Base-by-base conservation (phyloP, 2,113 vertebrate genomes). In the Thalassoma bifasciatum region DNA sequence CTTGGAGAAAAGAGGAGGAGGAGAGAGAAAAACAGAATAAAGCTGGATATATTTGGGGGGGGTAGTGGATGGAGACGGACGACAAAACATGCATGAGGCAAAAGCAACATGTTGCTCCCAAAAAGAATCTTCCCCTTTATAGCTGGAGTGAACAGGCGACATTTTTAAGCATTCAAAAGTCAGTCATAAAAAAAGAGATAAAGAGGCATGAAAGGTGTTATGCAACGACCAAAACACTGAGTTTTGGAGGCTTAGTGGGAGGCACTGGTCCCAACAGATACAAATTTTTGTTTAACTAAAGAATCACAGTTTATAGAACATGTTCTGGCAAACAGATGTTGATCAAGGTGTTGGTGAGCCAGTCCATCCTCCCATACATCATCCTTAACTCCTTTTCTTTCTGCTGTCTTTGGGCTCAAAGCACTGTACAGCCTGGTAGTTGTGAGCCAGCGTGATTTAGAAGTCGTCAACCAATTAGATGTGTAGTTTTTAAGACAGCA, bases 401-500 rank as follows among this genome's bases (percentile, higher is more conserved):
- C 30, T 30, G 30, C 1, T 46, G 44, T 68, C 79, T 70, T 30
- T 9, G 51, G 38, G 36, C 52, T 3, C 30, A 30, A 30, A 30
- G 30, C 30, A 30, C 30, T 30, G 30, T 30, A 30, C 3, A 30
- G 30, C 30, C 30, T 30, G 3, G 30, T 30, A 30, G 3, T 30
- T 30, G 30, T 30, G 70, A 74, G 74, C 66, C 70, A 21, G 74
- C 56, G 53, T 63, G 74, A 71, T 76, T 21, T 85, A 91, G 75
- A 86, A 76, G 84, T 88, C 82, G 61, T 72, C 81, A 72, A 76
- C 85, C 85, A 90, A 88, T 88, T 87, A 85, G 75, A 83, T 58
- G 70, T 67, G 75, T 78, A 81, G 72, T 80, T 81, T 80, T 86
- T 66, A 72, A 82, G 49, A 81, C 81, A 86, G 81, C 85, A 57